Evolutionary conservation across 2,113 vertebrate genomes (phyloP).

Genomic region (Cariama cristata): DNA sequence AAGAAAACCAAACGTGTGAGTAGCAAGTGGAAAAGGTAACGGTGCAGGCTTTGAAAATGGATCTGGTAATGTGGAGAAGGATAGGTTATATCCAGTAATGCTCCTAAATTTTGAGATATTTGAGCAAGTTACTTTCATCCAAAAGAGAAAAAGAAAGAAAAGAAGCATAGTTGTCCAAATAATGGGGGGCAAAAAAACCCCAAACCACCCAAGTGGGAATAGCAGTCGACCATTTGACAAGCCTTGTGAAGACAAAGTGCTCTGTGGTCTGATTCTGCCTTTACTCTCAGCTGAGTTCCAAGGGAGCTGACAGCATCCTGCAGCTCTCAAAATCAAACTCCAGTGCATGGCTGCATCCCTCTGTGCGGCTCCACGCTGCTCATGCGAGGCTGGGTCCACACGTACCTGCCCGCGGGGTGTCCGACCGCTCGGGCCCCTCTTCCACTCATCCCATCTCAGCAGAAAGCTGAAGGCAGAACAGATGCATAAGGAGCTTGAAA

Average conservation of each 20-base stretch:
- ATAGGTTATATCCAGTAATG: not conserved
- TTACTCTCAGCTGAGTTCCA: not conserved
- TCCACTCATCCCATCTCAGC: not conserved
- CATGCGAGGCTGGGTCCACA: not conserved
- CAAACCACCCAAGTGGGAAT: not conserved
- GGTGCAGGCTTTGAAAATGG: not conserved
- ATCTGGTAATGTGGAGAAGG: not conserved
- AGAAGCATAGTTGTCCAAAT: not conserved
- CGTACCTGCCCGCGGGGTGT: rapidly evolving
- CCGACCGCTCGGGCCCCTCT: rapidly evolving
- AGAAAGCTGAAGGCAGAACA: not conserved
- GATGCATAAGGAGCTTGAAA: not conserved
- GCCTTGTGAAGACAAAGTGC: not conserved
- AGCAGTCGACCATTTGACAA: not conserved
- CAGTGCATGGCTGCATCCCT: rapidly evolving
- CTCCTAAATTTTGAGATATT: not conserved
- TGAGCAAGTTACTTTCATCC: not conserved
- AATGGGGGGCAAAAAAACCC: rapidly evolving
- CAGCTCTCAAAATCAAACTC: not conserved
- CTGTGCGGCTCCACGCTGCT: not conserved
- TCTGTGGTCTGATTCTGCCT: not conserved
- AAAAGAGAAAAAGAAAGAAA: not conserved
- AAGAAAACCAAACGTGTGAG: not conserved
- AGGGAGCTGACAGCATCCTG: not conserved
- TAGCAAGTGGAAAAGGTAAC: not conserved